Conservation (phyloP, 2,113 vertebrate species). For the Chaetorhynchus papuensis region DNA sequence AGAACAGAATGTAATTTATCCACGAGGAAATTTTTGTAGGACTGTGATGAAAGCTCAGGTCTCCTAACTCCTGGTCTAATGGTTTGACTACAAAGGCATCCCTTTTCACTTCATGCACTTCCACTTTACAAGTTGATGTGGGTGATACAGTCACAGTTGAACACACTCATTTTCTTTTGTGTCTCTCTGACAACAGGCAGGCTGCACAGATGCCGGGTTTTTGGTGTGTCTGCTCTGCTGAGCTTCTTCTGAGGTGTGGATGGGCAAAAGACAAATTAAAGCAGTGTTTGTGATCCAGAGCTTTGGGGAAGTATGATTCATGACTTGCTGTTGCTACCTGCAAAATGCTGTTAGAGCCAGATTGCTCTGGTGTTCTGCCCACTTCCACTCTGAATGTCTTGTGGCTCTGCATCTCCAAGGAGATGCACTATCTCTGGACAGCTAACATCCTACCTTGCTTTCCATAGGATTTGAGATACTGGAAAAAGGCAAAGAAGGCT, state of each 20-base stretch:
- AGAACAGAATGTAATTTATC: background rate
- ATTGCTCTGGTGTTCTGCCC: background rate
- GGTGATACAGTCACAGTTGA: background rate
- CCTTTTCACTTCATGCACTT: background rate
- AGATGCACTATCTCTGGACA: background rate
- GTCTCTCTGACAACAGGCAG: background rate
- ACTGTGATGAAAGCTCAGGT: background rate
- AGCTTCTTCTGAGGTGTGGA: background rate
- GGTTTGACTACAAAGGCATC: background rate
- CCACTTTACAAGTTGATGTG: background rate
- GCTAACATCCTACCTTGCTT: background rate
- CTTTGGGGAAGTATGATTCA: background rate
- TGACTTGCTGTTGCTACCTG: background rate
- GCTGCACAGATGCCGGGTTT: background rate
- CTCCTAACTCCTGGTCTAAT: background rate
- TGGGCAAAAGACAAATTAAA: background rate
- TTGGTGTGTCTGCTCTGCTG: background rate
- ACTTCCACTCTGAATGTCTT: background rate
- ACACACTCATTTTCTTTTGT: background rate
- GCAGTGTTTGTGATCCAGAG: background rate
- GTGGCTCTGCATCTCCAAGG: background rate
- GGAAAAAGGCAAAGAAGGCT: background rate
- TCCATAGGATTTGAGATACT: background rate
- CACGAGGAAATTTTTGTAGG: slow-evolving; percentile 4
- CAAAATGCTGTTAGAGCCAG: background rate